Conservation (phyloP, 2,797 vertebrate species). For the Ataeniobius toweri region DNA sequence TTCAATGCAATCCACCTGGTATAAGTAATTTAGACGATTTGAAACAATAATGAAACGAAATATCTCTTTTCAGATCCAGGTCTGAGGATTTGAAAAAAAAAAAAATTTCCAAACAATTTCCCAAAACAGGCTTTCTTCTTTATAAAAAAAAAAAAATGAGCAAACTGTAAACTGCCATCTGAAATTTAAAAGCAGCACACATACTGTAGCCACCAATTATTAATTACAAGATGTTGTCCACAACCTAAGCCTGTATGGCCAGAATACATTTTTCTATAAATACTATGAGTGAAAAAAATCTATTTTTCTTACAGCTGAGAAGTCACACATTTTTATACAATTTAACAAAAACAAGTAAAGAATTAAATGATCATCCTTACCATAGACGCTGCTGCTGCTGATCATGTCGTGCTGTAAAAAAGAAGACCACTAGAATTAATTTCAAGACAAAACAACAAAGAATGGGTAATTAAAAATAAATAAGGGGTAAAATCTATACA, state of each 20-base stretch:
- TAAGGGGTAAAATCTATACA: conserved; percentile 81
- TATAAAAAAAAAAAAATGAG: not conserved
- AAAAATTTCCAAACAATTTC: conserved; percentile 8
- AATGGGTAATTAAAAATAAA: conserved; percentile 67
- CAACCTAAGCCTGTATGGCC: not conserved
- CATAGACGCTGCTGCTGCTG: conserved; percentile 99
- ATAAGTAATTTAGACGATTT: not conserved
- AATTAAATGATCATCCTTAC: conserved; percentile 79
- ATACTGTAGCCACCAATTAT: conserved; percentile 14
- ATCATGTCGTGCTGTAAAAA: conserved; percentile 94
- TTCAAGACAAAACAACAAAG: conserved; percentile 63
- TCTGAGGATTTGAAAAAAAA: not conserved
- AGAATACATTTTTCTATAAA: not conserved
- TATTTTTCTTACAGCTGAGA: not conserved
- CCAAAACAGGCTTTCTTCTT: not conserved
- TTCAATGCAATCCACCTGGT: not conserved
- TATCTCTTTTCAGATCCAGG: not conserved
- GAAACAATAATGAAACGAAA: not conserved
- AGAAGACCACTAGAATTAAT: conserved; percentile 87
- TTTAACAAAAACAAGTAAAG: not conserved
- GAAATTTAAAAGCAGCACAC: conserved; percentile 17
- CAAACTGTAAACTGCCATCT: conserved; percentile 6
- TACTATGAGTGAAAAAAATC: not conserved
- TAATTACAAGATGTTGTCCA: conserved; percentile 10
- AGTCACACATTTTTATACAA: not conserved